phyloP scores from a whole-genome alignment of 2,888 invertebrate species.

The Galeopsomyia nigrocyanea region DNA sequence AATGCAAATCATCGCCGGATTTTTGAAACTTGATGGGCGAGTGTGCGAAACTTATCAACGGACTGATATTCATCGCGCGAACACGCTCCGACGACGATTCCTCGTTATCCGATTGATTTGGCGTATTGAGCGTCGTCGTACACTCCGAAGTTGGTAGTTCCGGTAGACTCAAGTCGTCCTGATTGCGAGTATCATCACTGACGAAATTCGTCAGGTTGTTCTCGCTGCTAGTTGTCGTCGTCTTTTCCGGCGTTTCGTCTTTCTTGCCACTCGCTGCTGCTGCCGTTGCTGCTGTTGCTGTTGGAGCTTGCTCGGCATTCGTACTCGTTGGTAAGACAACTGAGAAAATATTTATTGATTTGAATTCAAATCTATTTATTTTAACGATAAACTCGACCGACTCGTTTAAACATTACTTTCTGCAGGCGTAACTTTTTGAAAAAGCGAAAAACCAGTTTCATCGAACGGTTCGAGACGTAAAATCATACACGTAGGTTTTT shows the following conservation, averaged over 20 bases:
- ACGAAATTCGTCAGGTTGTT: conserved; percentile 5
- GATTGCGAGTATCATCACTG: conserved; percentile 59
- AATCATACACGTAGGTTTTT: too few relatives aligned
- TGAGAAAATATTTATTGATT: too few relatives aligned
- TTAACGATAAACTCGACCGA: too few relatives aligned
- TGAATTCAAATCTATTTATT: too few relatives aligned
- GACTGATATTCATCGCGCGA: conserved; percentile 57
- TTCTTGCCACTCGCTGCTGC: not conserved
- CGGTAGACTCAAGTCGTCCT: conserved; percentile 65
- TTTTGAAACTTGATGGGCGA: conserved; percentile 57
- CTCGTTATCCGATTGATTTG: conserved; percentile 65
- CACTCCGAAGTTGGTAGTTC: conserved; percentile 65
- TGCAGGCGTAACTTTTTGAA: too few relatives aligned
- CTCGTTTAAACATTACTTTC: too few relatives aligned
- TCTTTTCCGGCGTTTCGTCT: conserved; percentile 10
- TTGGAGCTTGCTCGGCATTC: not conserved
- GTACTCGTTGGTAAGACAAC: too few relatives aligned
- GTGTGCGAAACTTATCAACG: conserved; percentile 65
- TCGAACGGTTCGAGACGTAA: too few relatives aligned
- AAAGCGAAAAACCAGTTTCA: too few relatives aligned
- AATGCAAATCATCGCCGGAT: conserved; percentile 54
- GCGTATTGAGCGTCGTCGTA: conserved; percentile 65
- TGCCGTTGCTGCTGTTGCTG: not conserved
- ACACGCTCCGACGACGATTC: conserved; percentile 59
- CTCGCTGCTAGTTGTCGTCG: not conserved